phyloP scores from a whole-genome alignment of 2,888 invertebrate species.

The Stramonita haemastoma region DNA sequence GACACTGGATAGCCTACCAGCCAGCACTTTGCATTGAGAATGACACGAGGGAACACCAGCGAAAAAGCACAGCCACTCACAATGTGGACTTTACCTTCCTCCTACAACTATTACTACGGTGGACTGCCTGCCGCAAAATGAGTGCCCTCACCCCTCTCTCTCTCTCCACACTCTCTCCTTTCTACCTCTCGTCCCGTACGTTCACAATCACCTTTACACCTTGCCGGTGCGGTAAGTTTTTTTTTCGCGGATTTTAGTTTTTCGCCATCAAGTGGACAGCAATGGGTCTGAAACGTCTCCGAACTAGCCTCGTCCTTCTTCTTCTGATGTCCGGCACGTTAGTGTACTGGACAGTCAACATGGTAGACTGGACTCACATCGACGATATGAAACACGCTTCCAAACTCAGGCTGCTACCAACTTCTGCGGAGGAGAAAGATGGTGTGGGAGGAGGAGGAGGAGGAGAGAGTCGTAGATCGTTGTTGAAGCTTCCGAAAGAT shows the following conservation, averaged over 20 bases:
- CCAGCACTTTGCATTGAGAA: too few relatives aligned
- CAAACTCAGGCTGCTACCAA: neutral
- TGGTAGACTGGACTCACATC: neutral
- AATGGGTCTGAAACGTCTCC: neutral
- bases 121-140: neutral
- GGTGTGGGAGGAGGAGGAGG: neutral
- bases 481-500: neutral
- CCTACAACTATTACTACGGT: too few relatives aligned
- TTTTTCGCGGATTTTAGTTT: neutral
- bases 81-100: too few relatives aligned
- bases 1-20: neutral
- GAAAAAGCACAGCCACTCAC: too few relatives aligned
- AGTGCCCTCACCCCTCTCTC: neutral
- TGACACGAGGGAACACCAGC: too few relatives aligned
- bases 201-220: neutral
- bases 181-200: neutral
- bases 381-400: neutral
- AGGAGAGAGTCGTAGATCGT: neutral
- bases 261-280: neutral
- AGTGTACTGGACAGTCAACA: neutral
- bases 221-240: too few relatives aligned
- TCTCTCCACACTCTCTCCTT: neutral
- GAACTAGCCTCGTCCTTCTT: neutral
- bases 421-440: neutral
- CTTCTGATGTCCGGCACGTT: neutral